Evolutionary conservation across 1,140 invertebrate species (phyloP).

Genomic region (Dreissena polymorpha): DNA sequence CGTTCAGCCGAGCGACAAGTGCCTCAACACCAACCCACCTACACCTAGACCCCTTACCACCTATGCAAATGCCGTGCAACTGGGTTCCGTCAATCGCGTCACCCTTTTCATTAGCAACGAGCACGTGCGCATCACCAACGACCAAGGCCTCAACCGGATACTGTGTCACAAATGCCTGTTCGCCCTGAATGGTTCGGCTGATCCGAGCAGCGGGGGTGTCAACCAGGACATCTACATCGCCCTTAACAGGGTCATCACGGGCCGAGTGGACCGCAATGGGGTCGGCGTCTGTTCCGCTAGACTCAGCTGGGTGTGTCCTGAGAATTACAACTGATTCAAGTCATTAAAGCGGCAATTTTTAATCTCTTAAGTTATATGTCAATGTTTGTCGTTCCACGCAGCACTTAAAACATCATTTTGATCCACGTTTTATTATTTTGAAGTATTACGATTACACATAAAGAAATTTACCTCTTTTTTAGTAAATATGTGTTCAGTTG

Average conservation of each 20-base stretch:
- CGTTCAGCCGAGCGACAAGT: slow-evolving; percentile 12
- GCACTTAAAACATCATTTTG: too few species aligned
- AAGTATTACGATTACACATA: too few species aligned
- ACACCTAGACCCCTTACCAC: background rate
- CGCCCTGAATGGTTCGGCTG: slow-evolving; percentile 21
- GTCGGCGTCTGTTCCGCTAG: slow-evolving; percentile 4
- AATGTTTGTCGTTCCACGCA: too few species aligned
- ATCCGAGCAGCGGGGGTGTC: background rate
- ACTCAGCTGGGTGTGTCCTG: slow-evolving; percentile 25
- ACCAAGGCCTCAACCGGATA: slow-evolving; percentile 6
- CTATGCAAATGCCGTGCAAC: background rate
- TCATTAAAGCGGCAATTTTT: too few species aligned
- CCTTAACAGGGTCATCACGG: slow-evolving; percentile 17
- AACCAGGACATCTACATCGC: slow-evolving; percentile 15
- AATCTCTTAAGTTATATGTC: too few species aligned
- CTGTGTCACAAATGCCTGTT: slow-evolving; percentile 19
- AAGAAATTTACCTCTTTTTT: too few species aligned
- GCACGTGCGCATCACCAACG: slow-evolving; percentile 18
- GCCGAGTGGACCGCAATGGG: background rate
- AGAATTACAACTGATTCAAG: too few species aligned
- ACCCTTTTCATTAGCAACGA: slow-evolving; percentile 24
- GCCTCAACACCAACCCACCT: background rate
- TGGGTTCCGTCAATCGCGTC: background rate
- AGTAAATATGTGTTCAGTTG: too few species aligned
- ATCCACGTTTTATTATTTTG: too few species aligned